Base-by-base conservation (phyloP, 2,113 vertebrate species). In the Rissa tridactyla region DNA sequence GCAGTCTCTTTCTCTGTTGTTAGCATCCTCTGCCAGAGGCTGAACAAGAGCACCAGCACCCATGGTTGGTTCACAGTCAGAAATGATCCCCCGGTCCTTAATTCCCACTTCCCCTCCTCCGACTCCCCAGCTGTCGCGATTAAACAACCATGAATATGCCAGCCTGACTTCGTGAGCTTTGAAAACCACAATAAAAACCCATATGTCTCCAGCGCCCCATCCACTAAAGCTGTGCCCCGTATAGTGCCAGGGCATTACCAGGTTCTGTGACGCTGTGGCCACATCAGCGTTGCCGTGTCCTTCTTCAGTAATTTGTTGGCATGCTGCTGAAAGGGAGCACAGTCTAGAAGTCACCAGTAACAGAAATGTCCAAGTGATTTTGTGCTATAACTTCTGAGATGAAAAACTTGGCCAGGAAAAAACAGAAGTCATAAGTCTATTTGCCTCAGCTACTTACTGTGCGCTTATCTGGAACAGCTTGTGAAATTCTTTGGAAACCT, bases 371-470 rank as follows among this genome's bases (percentile, higher is more conserved):
- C 78, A 86, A 92, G n/a, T 23, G 84, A 90, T 95, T 96, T 96
- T 94, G 73, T 88, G 75, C 81, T 94, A 36, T 66, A 88, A 71
- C 60, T 90, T 96, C 55, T 90, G 78, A 94, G 60, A 91, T 64
- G 2, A 80, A 85, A 92, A 91, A 38, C 36, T 95, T 94, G 95
- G 78, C 89, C 3, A 5, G 47, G 68, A 78, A 89, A 92, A 90
- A 49, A 11, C 65, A 90, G 79, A 94, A 96, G 69, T 86, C 79
- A 13, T 89, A 97, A 96, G 58, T 91, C 94, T 91, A 90, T 97
- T 97, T 92, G 94, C 86, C 88, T 96, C 91, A 95, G 92, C 82
- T 94, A 90, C 96, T 96, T 96, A 96, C 86, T 70, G 51, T 30
- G 44, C 3, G 15, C 58, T 96, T 96, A 96, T 97, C 92, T 94